These are phyloP conservation scores for Colinus virginianus DNA, from an alignment of 2,113 vertebrate species.

Conservation along the genomic window DNA sequence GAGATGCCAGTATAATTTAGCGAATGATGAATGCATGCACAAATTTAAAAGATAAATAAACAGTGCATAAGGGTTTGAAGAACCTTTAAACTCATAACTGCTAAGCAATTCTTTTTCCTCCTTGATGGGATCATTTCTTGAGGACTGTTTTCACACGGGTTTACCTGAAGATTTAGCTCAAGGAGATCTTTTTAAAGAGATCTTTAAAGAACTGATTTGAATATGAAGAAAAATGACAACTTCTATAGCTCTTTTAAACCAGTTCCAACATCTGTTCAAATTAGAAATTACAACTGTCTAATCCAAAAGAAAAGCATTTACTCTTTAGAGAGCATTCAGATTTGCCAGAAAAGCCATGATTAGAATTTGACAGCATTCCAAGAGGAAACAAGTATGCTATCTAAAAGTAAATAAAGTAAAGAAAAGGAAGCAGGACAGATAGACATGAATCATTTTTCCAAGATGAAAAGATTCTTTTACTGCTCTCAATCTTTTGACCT, in stretches of 20 bases:
- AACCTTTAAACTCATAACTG: not conserved
- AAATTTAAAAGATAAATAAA: constrained; percentile 5
- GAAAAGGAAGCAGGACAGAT: not conserved
- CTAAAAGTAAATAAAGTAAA: not conserved
- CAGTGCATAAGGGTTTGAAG: not conserved
- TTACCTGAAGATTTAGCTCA: not conserved
- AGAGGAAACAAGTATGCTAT: not conserved
- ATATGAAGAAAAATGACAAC: not conserved
- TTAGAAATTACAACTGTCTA: not conserved
- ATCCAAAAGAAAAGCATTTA: not conserved
- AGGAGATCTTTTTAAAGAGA: not conserved
- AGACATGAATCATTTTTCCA: not conserved
- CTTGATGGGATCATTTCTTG: not conserved
- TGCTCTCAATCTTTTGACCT: not conserved
- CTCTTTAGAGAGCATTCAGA: not conserved
- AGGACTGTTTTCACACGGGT: not conserved
- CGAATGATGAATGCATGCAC: not conserved
- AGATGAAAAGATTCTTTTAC: not conserved
- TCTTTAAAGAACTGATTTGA: not conserved
- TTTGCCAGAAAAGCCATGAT: not conserved
- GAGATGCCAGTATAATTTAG: constrained; percentile 17
- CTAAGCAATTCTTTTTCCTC: not conserved
- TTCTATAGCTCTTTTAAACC: not conserved
- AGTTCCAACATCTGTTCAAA: not conserved
- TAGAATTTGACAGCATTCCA: not conserved